phyloP scores from a whole-genome alignment of 2,888 invertebrate genomes.

The Brachyptera putata region DNA sequence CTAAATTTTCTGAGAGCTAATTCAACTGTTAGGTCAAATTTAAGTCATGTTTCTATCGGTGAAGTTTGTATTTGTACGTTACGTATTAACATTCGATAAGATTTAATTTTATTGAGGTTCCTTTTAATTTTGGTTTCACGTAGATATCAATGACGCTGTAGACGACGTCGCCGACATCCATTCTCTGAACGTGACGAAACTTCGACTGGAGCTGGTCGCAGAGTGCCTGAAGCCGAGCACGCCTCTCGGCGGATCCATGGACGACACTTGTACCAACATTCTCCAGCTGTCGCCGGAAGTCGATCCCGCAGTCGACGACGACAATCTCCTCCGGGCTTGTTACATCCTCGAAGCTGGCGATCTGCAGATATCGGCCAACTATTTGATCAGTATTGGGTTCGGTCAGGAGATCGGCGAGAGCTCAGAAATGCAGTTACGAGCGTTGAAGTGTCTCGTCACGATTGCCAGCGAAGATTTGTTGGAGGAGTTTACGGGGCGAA shows the following conservation, averaged over 20 bases:
- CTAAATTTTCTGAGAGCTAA: too few relatives aligned
- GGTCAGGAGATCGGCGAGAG: background rate
- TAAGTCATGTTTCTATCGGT: too few relatives aligned
- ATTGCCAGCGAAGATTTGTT: background rate
- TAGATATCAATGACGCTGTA: slow-evolving; percentile 50
- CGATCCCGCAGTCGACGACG: background rate
- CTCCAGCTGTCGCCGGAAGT: background rate
- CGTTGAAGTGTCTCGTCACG: background rate
- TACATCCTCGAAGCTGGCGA: slow-evolving; percentile 1
- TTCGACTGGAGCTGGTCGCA: slow-evolving; percentile 44
- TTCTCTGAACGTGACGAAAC: slow-evolving; percentile 42
- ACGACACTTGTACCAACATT: background rate
- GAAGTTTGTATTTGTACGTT: too few relatives aligned
- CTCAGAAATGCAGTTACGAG: background rate
- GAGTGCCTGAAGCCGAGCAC: slow-evolving; percentile 42
- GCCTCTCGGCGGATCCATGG: background rate
- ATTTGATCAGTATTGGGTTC: background rate
- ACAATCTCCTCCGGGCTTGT: slow-evolving; percentile 1
- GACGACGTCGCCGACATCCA: slow-evolving; percentile 45
- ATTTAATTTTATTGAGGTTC: too few relatives aligned
- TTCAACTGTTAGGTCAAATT: too few relatives aligned
- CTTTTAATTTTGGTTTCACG: too few relatives aligned
- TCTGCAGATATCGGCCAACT: background rate
- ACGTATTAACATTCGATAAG: too few relatives aligned
- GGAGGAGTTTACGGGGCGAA: background rate